Conservation (phyloP, 1,140 invertebrate genomes). For the Leptinotarsa undecemlineata region DNA sequence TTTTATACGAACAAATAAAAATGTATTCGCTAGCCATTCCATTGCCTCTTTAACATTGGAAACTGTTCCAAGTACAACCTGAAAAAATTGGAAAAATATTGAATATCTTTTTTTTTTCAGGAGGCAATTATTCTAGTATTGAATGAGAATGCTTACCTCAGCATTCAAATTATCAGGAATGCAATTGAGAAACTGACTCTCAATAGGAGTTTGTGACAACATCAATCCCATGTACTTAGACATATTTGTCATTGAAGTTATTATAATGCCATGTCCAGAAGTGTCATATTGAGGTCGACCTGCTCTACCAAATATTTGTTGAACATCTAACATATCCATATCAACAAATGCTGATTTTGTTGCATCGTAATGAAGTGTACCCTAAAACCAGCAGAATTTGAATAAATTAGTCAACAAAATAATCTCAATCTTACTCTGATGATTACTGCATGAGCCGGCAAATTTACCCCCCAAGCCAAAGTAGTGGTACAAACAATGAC, state of each 20-base stretch:
- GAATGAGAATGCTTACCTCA: slow-evolving; percentile 67
- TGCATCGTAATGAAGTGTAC: slow-evolving; percentile 97
- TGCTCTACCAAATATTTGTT: slow-evolving; percentile 99
- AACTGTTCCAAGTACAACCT: slow-evolving; percentile 92
- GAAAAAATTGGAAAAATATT: slow-evolving; percentile 42
- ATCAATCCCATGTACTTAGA: slow-evolving; percentile 92
- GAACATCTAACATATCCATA: slow-evolving; percentile 94
- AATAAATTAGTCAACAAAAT: neutral
- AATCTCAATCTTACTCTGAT: slow-evolving; percentile 72
- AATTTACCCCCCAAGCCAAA: slow-evolving; percentile 98
- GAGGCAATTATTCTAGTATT: no score
- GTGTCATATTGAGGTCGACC: slow-evolving; percentile 93
- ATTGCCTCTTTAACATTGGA: slow-evolving; percentile 95
- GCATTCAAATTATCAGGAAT: slow-evolving; percentile 97
- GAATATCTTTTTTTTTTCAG: neutral
- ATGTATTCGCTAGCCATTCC: slow-evolving; percentile 97
- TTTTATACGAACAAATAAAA: slow-evolving; percentile 91
- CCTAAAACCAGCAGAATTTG: slow-evolving; percentile 62
- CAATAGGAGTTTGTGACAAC: slow-evolving; percentile 97
- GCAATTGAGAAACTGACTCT: slow-evolving; percentile 92
- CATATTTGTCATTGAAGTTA: slow-evolving; percentile 91
- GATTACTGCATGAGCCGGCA: slow-evolving; percentile 96
- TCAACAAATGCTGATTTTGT: slow-evolving; percentile 94
- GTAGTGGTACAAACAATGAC: slow-evolving; percentile 97
- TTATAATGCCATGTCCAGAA: slow-evolving; percentile 93